Evolutionary conservation across 2,888 invertebrate species (phyloP), one percentile per base, ranked within the genome.

Genomic region (Agrochola litura): DNA sequence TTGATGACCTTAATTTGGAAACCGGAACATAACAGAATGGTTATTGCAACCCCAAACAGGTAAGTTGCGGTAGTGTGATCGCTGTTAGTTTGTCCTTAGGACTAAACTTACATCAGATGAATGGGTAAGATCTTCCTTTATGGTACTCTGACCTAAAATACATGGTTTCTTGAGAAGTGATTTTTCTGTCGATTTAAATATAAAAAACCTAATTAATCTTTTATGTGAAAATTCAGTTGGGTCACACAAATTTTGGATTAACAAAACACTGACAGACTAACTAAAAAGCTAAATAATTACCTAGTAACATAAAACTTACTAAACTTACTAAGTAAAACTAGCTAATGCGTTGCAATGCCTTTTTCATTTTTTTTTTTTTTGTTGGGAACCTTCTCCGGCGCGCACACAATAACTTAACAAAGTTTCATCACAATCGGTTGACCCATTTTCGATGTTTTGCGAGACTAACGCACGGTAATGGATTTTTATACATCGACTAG

Each of bases 1-100:
- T 61, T 70, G 43, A 68, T 71, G 14, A 68, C 67, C 58, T 60
- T 49, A 76, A 81, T 75, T 77, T 60, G n/a, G 37, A 25, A 60
- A 16, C 63, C 46, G 37, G n/a, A 41, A 68, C 49, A 30, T 75
- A 56, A 65, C 2, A 6, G 3, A 72, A 76, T 70, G 60, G 65
- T 69, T 81, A 81, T 64, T 46, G 69, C 63, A 72, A 70, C 70
- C 76, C 49, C 68, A 43, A 80, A 69, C 60, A 66, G 69, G 65
- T 64, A 60, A 60, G 41, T 61, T 8, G 52, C n/a, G 25, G 63
- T 58, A 2, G 10, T 64, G 78, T 64, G 56, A 43, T 79, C n/a
- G 12, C 54, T 22, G 60, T 65, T 56, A 74, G 64, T 30, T 67
- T 60, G 30, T 73, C 61, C 19, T 79, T 66, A 56, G 4, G 25